Evolutionary conservation across 2,888 invertebrate species (phyloP), one percentile per base, ranked within the genome.

Genomic region (Ecliptopera silaceata): DNA sequence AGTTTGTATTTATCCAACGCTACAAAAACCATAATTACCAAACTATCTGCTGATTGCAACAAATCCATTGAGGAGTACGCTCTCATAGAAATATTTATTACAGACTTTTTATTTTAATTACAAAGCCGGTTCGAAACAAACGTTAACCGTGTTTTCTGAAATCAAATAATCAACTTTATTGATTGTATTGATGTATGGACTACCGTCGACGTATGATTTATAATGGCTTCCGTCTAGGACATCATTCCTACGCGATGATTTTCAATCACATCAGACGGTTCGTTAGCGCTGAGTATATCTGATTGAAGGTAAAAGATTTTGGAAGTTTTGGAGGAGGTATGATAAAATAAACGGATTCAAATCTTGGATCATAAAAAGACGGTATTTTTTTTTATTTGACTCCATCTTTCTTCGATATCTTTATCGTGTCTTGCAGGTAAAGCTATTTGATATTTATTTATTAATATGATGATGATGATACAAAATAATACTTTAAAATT

Each of bases 211-310:
- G 66, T 69, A 84, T 90, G 90, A 90, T 91, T 90, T 85, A 91
- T 91, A 86, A 82, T 84, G 77, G 84, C 88, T 90, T 88, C 89
- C 87, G 90, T 84, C 81, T 88, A 88, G 86, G 88, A 91, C 89
- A 90, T 81, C 84, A 83, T 88, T 85, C 80, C 87, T 86, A 79
- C 75, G 77, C 82, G 86, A 88, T 89, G 89, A 90, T 89, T 91
- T 89, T 88, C 90, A 90, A 91, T 90, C 90, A 90, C 82, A 89
- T 86, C 82, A 82, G 88, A 87, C 79, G 89, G 82, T 90, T 91
- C 90, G 90, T 91, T 91, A 91, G 87, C 80, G 76, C 65, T 62
- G 74, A 18, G 72, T 85, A 84, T 88, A 88, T 86, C 66, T 71
- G 67, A 66, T 66, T 52, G 43, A 55, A 34, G 75, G 84, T 86